These are phyloP conservation scores for Orchestes rusci DNA, from an alignment of 2,888 invertebrate genomes.

Conservation along the genomic window DNA sequence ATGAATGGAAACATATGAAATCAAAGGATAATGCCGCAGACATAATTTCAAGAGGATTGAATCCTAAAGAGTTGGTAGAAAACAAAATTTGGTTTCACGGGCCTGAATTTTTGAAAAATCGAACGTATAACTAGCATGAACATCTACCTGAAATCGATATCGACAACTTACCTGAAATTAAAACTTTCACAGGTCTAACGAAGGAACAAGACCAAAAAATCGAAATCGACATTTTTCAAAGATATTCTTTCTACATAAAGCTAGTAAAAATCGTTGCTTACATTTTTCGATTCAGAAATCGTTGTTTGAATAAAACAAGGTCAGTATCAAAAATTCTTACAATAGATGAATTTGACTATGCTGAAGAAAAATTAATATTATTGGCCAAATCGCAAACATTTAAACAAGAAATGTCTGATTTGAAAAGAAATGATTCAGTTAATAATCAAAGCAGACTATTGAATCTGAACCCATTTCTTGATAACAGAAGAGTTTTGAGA, in stretches of 20 bases:
- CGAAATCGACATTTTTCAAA: not conserved
- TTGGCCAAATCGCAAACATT: not conserved
- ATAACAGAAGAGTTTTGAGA: not conserved
- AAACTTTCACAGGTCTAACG: not conserved
- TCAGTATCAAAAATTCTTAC: not conserved
- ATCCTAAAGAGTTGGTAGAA: slow-evolving; percentile 1
- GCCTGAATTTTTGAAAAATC: not conserved
- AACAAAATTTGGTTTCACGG: slow-evolving; percentile 1
- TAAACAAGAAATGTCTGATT: not conserved
- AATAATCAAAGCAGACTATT: not conserved
- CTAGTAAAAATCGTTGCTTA: no score
- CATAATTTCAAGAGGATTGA: slow-evolving; percentile 2
- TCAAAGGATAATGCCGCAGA: no score
- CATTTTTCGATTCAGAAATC: no score
- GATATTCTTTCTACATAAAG: not conserved
- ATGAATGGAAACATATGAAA: not conserved
- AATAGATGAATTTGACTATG: not conserved
- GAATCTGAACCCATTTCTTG: slow-evolving; percentile 1
- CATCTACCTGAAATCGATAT: not conserved
- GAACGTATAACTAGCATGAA: slow-evolving; percentile 1
- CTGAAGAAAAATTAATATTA: not conserved
- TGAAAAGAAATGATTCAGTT: not conserved
- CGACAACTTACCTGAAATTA: not conserved
- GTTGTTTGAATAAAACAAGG: not conserved
- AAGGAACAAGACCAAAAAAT: not conserved